Percentiles rank a stretch among this genome's conserved stretches.
Evolutionary conservation across 2,113 vertebrate species (phyloP).

Genomic region (Cheilinus undulatus): DNA sequence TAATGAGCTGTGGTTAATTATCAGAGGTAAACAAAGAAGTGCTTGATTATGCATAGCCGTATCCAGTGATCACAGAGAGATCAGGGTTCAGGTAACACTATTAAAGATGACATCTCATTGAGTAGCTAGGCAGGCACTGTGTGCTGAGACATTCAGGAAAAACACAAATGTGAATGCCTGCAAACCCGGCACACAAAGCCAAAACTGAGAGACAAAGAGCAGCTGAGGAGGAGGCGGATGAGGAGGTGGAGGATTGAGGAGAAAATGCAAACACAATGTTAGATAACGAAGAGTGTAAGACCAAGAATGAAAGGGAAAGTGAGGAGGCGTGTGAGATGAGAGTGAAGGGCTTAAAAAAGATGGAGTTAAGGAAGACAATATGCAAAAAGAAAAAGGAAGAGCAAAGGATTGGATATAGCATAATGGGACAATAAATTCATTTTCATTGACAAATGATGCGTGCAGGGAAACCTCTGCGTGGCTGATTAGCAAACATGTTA

Average conservation of each 20-base stretch:
- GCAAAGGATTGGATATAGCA: constrained; percentile 8
- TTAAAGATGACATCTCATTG: constrained; percentile 14
- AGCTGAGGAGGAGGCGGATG: constrained; percentile 75
- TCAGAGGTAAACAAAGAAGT: constrained; percentile 51
- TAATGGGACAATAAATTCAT: constrained; percentile 40
- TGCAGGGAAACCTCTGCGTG: constrained; percentile 47
- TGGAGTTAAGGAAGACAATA: constrained; percentile 45
- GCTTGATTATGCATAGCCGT: constrained; percentile 40
- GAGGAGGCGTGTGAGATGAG: constrained; percentile 69
- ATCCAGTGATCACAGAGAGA: constrained; percentile 34
- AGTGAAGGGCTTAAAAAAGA: constrained; percentile 67
- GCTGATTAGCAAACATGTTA: constrained; percentile 57
- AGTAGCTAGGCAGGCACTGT: constrained; percentile 5
- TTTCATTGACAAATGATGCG: constrained; percentile 49
- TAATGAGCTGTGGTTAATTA: constrained; percentile 66
- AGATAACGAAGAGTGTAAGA: constrained; percentile 72
- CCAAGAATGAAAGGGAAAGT: constrained; percentile 69
- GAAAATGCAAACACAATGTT: constrained; percentile 68
- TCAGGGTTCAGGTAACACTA: constrained; percentile 31
- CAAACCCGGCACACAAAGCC: constrained; percentile 46
- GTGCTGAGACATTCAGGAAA: constrained; percentile 44
- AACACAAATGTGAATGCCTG: constrained; percentile 51
- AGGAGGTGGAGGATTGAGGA: constrained; percentile 64
- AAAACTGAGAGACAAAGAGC: constrained; percentile 71
- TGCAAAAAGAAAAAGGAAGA: constrained; percentile 51